phyloP scores from a whole-genome alignment of 2,797 vertebrate genomes.

The Sebastes kiyomatsui region DNA sequence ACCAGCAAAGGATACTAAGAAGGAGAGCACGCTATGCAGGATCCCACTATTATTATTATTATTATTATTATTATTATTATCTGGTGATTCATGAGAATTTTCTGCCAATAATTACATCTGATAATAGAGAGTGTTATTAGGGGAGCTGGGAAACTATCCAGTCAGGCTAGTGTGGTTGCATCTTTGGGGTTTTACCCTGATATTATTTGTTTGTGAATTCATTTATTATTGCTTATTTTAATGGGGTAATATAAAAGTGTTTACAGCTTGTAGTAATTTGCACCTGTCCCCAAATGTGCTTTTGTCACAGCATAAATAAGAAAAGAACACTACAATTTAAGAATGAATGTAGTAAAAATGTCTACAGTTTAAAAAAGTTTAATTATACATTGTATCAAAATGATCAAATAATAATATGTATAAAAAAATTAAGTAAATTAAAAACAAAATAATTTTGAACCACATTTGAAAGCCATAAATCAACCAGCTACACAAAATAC shows the following conservation, averaged over 20 bases:
- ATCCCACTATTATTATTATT: background rate
- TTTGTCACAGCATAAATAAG: background rate
- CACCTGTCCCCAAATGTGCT: background rate
- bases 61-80: background rate
- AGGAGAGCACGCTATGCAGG: conserved; percentile 33
- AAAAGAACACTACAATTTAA: background rate
- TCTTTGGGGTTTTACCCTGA: background rate
- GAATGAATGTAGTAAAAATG: background rate
- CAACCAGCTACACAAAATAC: background rate
- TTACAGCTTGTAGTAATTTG: background rate
- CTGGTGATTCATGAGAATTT: background rate
- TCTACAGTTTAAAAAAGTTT: background rate
- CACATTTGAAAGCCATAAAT: background rate
- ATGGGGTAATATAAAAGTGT: background rate
- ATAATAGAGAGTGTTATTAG: background rate
- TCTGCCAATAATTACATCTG: background rate
- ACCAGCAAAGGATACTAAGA: conserved; percentile 63
- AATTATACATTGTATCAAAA: background rate
- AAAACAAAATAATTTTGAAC: background rate
- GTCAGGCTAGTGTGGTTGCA: background rate
- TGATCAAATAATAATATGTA: background rate
- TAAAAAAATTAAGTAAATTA: background rate
- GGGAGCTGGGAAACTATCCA: background rate
- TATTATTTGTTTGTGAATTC: background rate
- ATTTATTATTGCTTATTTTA: background rate